phyloP scores from a whole-genome alignment of 1,140 invertebrate genomes.

The Ridgeia piscesae region DNA sequence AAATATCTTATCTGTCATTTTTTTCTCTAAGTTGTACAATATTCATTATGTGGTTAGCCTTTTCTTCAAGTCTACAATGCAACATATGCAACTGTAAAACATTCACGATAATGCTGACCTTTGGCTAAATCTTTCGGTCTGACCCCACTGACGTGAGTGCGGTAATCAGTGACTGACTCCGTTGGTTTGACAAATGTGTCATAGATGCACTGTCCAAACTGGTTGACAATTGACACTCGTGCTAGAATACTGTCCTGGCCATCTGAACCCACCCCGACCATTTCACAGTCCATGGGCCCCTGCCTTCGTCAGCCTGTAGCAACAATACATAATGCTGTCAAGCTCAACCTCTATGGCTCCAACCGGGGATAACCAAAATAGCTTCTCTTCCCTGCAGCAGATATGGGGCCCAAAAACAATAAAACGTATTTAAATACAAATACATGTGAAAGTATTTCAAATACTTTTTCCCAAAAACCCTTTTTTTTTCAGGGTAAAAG shows the following conservation, averaged over 20 bases:
- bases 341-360: too few species aligned
- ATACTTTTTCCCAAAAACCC: too few species aligned
- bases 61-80: neutral
- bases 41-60: neutral
- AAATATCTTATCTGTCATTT: too few species aligned
- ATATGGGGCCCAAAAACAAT: too few species aligned
- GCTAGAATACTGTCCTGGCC: constrained; percentile 82
- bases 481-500: too few species aligned
- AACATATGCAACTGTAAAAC: constrained; percentile 15
- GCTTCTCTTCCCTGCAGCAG: too few species aligned
- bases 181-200: constrained; percentile 87
- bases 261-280: constrained; percentile 81
- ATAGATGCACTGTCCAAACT: constrained; percentile 80
- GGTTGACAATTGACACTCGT: constrained; percentile 88
- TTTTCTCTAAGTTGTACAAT: neutral
- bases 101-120: constrained; percentile 49
- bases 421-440: too few species aligned
- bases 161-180: constrained; percentile 77
- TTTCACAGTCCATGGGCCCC: constrained; percentile 94
- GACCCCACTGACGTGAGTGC: constrained; percentile 89
- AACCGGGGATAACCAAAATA: too few species aligned
- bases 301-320: constrained; percentile 61
- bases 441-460: too few species aligned
- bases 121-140: constrained; percentile 71
- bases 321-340: too few species aligned